phyloP scores from a whole-genome alignment of 1,140 invertebrate species.

The Spodoptera frugiperda region DNA sequence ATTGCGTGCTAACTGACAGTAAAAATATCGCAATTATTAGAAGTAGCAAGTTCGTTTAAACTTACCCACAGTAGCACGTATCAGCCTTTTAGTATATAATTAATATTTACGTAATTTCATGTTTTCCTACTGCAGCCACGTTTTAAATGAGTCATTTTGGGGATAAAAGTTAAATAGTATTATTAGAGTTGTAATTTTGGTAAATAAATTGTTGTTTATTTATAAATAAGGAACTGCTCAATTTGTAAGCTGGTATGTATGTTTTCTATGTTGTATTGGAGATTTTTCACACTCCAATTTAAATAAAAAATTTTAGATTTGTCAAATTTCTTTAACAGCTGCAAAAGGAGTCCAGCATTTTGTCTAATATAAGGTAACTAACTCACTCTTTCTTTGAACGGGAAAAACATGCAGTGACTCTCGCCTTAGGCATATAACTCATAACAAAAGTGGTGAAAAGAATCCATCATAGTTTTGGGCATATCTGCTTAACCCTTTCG shows the following conservation, averaged over 20 bases:
- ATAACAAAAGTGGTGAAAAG: too few species aligned
- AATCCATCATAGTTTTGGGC: too few species aligned
- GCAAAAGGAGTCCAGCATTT: too few species aligned
- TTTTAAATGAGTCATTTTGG: conserved; percentile 34
- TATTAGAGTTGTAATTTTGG: not conserved
- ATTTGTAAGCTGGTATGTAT: too few species aligned
- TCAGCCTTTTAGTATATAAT: conserved; percentile 24
- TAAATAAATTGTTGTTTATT: not conserved
- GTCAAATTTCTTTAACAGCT: too few species aligned
- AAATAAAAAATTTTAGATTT: too few species aligned
- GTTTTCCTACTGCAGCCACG: conserved; percentile 16
- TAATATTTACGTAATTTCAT: conserved; percentile 31
- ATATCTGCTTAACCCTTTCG: too few species aligned
- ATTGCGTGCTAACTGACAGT: conserved; percentile 30
- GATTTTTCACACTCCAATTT: not conserved
- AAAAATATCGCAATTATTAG: conserved; percentile 38
- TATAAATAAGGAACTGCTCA: not conserved
- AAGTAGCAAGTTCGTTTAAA: conserved; percentile 37
- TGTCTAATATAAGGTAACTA: too few species aligned
- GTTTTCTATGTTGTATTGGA: too few species aligned
- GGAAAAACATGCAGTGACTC: too few species aligned
- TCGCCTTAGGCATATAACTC: too few species aligned
- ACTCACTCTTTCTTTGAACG: too few species aligned
- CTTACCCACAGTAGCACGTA: conserved; percentile 20
- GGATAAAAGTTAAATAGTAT: not conserved